phyloP scores from a whole-genome alignment of 2,797 vertebrate genomes.

The Argyrosomus regius region DNA sequence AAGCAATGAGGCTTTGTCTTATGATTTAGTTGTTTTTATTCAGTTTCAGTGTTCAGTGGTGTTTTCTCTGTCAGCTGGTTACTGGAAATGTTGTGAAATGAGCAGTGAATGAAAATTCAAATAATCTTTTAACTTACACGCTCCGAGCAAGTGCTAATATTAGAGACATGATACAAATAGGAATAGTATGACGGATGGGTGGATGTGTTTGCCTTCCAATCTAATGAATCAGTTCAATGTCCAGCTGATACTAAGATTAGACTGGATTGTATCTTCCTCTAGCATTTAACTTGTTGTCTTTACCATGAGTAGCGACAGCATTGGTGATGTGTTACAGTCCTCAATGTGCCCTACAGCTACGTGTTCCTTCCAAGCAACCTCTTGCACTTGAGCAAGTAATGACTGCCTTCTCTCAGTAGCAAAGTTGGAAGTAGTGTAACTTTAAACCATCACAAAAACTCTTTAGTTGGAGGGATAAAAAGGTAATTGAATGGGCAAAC shows the following conservation, averaged over 20 bases:
- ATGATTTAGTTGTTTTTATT: conserved; percentile 12
- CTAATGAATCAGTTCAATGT: conserved; percentile 13
- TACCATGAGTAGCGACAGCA: neutral
- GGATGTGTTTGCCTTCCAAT: neutral
- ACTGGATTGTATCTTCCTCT: neutral
- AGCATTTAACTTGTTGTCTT: neutral
- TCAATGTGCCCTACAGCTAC: neutral
- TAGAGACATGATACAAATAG: neutral
- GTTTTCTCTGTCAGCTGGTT: neutral
- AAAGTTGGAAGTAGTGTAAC: neutral
- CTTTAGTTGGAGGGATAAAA: neutral
- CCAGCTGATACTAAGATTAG: neutral
- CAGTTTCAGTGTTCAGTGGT: neutral
- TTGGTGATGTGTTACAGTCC: neutral
- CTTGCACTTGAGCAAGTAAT: neutral
- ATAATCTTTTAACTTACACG: neutral
- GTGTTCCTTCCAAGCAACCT: neutral
- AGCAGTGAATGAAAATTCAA: conserved; percentile 1
- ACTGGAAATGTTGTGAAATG: neutral
- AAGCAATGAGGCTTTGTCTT: conserved; percentile 20
- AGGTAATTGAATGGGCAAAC: neutral
- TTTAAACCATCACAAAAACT: neutral
- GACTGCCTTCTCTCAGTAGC: neutral
- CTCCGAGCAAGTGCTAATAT: neutral
- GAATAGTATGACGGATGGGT: neutral